These are phyloP conservation scores for Labeo calbasu DNA, from an alignment of 2,797 vertebrate genomes.

Conservation along the genomic window DNA sequence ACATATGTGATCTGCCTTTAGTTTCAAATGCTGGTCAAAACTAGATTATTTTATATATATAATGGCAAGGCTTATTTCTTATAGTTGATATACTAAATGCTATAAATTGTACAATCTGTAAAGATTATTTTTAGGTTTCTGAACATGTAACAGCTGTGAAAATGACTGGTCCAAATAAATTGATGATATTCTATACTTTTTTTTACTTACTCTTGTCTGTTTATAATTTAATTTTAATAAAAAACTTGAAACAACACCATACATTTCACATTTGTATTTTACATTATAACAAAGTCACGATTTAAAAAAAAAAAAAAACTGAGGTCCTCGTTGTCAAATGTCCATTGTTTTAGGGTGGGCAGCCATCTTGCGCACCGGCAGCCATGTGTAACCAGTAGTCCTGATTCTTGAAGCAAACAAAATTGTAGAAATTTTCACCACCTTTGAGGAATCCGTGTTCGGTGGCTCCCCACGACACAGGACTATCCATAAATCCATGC, in stretches of 20 bases:
- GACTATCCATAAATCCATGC: slow-evolving; percentile 90
- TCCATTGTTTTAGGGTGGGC: slow-evolving; percentile 76
- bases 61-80: slow-evolving; percentile 83
- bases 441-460: slow-evolving; percentile 87
- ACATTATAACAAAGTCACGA: neutral
- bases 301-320: neutral
- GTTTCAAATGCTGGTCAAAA: slow-evolving; percentile 30
- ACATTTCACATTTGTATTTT: slow-evolving; percentile 7
- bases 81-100: slow-evolving; percentile 72
- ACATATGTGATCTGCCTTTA: slow-evolving; percentile 16
- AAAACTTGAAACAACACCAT: slow-evolving; percentile 4
- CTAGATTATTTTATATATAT: slow-evolving; percentile 8
- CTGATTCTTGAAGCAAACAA: slow-evolving; percentile 85
- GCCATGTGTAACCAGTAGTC: slow-evolving; percentile 89
- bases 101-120: slow-evolving; percentile 86
- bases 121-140: slow-evolving; percentile 83
- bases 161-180: slow-evolving; percentile 79
- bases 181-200: neutral
- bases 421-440: slow-evolving; percentile 90
- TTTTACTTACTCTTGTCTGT: neutral
- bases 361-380: slow-evolving; percentile 82
- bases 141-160: slow-evolving; percentile 84
- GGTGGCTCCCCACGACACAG: slow-evolving; percentile 83
- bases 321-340: neutral
- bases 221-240: slow-evolving; percentile 19